phyloP scores from a whole-genome alignment of 2,113 vertebrate genomes.

The Eulacestoma nigropectus region DNA sequence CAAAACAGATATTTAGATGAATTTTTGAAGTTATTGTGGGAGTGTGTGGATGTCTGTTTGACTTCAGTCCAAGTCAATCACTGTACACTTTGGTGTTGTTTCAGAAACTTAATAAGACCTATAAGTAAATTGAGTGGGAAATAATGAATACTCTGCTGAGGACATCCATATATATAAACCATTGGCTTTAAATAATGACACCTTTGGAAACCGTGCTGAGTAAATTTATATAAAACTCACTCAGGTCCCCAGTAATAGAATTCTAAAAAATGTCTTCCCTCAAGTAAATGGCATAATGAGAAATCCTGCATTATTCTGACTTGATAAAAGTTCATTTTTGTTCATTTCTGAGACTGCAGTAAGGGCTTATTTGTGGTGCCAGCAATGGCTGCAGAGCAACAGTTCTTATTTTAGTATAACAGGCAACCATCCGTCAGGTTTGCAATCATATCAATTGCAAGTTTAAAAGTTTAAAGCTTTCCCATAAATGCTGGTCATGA shows the following conservation, averaged over 20 bases:
- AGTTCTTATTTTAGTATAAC: neutral
- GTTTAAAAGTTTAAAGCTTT: constrained; percentile 59
- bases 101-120: neutral
- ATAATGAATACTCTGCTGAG: neutral
- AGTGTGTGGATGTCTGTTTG: neutral
- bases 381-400: neutral
- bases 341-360: neutral
- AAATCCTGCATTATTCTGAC: neutral
- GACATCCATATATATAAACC: neutral
- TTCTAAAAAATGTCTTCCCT: neutral
- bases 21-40: neutral
- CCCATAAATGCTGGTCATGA: constrained; percentile 51
- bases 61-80: neutral
- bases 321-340: neutral
- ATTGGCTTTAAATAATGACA: neutral
- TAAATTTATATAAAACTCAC: neutral
- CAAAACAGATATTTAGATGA: neutral
- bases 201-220: neutral
- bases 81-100: neutral
- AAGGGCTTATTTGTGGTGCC: neutral
- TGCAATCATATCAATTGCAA: neutral
- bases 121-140: neutral
- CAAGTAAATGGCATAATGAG: neutral
- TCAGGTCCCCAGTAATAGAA: neutral
- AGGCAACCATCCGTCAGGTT: neutral